Conservation (phyloP, 2,797 vertebrate genomes). For the Ptychobarbus kaznakovi region DNA sequence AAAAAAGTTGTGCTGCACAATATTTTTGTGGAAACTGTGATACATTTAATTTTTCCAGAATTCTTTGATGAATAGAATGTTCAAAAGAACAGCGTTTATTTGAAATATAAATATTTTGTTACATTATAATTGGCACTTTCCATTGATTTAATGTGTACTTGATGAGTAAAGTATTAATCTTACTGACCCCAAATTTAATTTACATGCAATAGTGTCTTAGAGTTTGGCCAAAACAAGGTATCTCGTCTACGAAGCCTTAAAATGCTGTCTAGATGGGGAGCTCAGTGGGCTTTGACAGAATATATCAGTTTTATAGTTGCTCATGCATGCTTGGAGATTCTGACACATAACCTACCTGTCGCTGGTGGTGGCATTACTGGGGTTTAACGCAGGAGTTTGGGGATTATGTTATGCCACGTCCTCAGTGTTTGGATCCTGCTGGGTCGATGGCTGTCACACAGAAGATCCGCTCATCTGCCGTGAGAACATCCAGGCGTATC, state of each 20-base stretch:
- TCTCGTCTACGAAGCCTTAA: background rate
- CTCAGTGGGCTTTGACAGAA: too few relatives aligned
- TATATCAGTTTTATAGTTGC: background rate
- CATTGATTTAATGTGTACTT: background rate
- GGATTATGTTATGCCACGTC: background rate
- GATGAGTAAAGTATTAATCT: background rate
- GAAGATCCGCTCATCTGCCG: slow-evolving; percentile 8
- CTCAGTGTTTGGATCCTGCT: background rate
- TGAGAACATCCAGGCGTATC: background rate
- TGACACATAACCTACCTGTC: background rate
- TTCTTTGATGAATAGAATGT: background rate
- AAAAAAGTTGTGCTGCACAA: background rate
- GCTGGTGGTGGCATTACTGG: background rate
- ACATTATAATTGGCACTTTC: background rate
- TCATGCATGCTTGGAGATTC: background rate
- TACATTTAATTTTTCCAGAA: background rate
- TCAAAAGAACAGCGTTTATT: background rate
- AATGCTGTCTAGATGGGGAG: background rate
- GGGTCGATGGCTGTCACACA: background rate
- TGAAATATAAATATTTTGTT: background rate
- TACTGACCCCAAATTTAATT: background rate
- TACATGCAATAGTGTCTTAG: background rate
- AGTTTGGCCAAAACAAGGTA: background rate
- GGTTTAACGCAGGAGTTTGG: background rate
- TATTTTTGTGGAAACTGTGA: background rate